Percentiles rank a stretch among this genome's conserved stretches.
These are phyloP conservation scores for Lynx canadensis DNA, from an alignment of 2,113 vertebrate genomes.

Conservation along the genomic window DNA sequence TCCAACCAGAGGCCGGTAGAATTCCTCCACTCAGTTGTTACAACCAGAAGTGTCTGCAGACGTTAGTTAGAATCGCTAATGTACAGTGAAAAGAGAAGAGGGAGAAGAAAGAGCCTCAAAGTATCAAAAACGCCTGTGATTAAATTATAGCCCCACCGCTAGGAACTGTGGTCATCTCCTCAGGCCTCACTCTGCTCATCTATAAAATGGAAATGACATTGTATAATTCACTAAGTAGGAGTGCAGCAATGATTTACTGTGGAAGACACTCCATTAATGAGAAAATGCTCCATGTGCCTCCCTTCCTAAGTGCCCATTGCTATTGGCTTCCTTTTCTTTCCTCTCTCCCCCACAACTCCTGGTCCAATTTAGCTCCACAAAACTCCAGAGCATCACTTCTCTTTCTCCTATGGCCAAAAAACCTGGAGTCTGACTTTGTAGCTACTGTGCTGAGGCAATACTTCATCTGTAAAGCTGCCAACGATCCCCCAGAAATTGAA, in stretches of 20 bases:
- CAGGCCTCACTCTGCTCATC: neutral
- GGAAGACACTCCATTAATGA: neutral
- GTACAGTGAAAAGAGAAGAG: neutral
- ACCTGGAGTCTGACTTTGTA: neutral
- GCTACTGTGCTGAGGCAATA: neutral
- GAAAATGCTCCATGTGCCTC: neutral
- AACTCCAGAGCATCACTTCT: neutral
- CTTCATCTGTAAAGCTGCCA: neutral
- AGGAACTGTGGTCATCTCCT: neutral
- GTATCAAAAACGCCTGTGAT: neutral
- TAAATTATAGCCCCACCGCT: neutral
- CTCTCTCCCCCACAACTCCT: neutral
- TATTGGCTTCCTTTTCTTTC: neutral
- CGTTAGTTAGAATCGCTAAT: neutral
- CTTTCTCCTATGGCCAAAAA: neutral
- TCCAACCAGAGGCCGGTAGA: neutral
- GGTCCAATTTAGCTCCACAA: neutral
- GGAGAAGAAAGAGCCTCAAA: neutral
- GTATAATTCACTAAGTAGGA: neutral
- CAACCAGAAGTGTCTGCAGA: neutral
- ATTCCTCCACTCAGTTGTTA: neutral
- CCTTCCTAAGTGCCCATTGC: neutral
- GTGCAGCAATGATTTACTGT: neutral
- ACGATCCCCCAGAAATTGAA: neutral
- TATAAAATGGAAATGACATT: neutral